Conservation (phyloP, 2,113 vertebrate species). For the Caranx ignobilis region DNA sequence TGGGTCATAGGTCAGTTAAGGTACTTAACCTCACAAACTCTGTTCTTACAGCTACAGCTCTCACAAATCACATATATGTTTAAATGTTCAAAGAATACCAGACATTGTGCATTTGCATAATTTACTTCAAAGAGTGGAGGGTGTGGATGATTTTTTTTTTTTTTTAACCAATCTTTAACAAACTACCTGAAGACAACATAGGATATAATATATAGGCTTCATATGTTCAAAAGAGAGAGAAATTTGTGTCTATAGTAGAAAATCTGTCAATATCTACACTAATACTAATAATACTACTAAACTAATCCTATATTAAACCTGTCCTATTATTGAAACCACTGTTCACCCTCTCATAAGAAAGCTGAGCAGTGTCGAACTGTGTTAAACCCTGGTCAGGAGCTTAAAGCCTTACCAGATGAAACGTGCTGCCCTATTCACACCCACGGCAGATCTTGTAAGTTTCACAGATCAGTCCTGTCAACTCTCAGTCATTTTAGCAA, state of each 20-base stretch:
- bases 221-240: not conserved
- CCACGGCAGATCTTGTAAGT: not conserved
- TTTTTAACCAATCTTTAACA: constrained; percentile 9
- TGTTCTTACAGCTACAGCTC: too few species aligned
- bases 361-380: constrained; percentile 7
- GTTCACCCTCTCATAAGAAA: constrained; percentile 13
- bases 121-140: not conserved
- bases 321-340: constrained; percentile 40
- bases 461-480: not conserved
- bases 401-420: constrained; percentile 10
- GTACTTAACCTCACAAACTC: not conserved
- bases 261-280: constrained; percentile 16
- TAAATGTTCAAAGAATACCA: too few species aligned
- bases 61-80: too few species aligned
- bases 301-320: constrained; percentile 28
- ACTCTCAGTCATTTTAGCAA: not conserved
- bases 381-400: constrained; percentile 10
- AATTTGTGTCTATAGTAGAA: constrained; percentile 2
- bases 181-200: not conserved
- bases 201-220: not conserved
- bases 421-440: not conserved
- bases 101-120: too few species aligned
- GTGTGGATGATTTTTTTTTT: not conserved
- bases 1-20: not conserved
- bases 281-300: constrained; percentile 8